Conservation (phyloP, 30 jellyfish, hydroid and myxozoan genomes). For the Aurelia sp. region DNA sequence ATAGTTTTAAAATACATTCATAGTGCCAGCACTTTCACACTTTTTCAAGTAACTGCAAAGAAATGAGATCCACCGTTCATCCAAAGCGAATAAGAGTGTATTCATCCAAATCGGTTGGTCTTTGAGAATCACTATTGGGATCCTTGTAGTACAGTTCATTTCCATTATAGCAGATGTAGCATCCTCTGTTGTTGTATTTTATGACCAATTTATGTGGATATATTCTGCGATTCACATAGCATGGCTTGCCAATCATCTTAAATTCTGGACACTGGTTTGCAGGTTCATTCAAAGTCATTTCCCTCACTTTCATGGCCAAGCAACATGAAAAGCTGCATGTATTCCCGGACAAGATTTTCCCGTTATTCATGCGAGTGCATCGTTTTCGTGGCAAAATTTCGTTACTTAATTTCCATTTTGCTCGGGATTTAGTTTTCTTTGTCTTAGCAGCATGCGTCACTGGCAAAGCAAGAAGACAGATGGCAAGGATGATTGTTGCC, state of each 20-base stretch:
- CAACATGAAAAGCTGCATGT: slow-evolving; percentile 23
- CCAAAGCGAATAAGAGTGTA: slow-evolving; percentile 46
- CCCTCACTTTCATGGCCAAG: neutral
- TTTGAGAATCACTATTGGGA: too few relatives aligned
- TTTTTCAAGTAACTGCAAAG: too few relatives aligned
- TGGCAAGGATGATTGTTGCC: too few relatives aligned
- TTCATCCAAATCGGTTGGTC: neutral
- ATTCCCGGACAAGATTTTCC: slow-evolving; percentile 2
- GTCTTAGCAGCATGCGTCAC: too few relatives aligned
- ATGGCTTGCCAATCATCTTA: neutral
- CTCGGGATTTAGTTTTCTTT: too few relatives aligned
- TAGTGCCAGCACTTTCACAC: too few relatives aligned
- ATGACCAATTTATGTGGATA: slow-evolving; percentile 20
- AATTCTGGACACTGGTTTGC: neutral
- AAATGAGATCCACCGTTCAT: neutral
- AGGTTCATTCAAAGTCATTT: neutral
- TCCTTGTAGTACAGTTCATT: neutral
- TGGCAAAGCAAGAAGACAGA: too few relatives aligned
- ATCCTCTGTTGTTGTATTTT: slow-evolving; percentile 19
- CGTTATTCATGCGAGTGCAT: neutral
- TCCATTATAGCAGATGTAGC: slow-evolving; percentile 37
- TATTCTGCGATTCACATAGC: neutral
- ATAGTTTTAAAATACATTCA: too few relatives aligned
- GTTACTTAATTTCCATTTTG: too few relatives aligned
- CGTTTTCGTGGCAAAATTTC: too few relatives aligned